phyloP scores from a whole-genome alignment of 1,140 invertebrate species.

The Drosophila parabipectinata region DNA sequence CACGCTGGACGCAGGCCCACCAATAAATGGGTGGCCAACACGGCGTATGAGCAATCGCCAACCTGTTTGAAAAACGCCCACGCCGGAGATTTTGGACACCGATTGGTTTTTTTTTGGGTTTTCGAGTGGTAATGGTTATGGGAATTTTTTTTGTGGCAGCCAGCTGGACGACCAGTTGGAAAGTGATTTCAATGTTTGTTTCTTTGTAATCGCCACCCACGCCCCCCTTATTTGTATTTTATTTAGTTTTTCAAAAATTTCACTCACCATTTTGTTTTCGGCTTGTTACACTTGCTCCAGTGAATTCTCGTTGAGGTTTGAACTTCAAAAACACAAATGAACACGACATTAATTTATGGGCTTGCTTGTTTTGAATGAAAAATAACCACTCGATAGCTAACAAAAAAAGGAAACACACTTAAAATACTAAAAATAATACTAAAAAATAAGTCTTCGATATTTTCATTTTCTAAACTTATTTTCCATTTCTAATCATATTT shows the following conservation, averaged over 20 bases:
- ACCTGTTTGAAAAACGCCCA: conserved; percentile 72
- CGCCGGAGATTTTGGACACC: conserved; percentile 25
- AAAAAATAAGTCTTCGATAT: too few relatives aligned
- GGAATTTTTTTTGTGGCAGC: conserved; percentile 13
- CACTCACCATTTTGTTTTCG: conserved; percentile 61
- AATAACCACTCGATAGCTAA: background rate
- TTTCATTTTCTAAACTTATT: too few relatives aligned
- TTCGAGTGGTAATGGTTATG: conserved; percentile 1
- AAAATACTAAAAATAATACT: background rate
- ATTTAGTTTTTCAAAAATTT: conserved; percentile 13
- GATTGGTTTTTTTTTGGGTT: background rate
- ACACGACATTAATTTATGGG: conserved; percentile 6
- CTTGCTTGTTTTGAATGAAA: background rate
- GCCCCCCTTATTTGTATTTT: conserved; percentile 1
- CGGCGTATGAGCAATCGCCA: conserved; percentile 71
- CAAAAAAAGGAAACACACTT: background rate
- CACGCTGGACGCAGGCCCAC: background rate
- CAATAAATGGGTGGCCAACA: conserved; percentile 31
- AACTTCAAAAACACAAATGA: conserved; percentile 3
- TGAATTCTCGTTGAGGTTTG: conserved; percentile 15
- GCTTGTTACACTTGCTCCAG: conserved; percentile 6
- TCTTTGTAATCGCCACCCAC: conserved; percentile 1
- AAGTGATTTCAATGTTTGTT: conserved; percentile 40
- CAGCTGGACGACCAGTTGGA: conserved; percentile 52
- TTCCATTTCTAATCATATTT: too few relatives aligned